phyloP scores from a whole-genome alignment of 2,797 vertebrate species.

The Sardinella longiceps region DNA sequence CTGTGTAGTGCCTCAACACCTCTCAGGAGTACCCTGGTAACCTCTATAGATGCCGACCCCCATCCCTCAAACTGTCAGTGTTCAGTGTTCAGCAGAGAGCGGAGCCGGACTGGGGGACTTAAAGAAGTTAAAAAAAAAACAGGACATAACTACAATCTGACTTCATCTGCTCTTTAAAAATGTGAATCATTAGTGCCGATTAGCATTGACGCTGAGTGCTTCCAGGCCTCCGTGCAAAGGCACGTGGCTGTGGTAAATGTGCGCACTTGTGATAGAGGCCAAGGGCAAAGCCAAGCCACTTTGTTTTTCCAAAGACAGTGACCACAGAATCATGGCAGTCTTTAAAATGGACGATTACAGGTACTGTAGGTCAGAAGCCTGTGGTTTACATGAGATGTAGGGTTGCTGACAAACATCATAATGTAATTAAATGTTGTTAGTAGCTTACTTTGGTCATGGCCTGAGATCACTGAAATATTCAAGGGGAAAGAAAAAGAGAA shows the following conservation, averaged over 20 bases:
- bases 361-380: not conserved
- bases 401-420: not conserved
- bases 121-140: not conserved
- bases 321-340: not conserved
- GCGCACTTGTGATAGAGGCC: not conserved
- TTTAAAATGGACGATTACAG: not conserved
- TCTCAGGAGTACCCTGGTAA: not conserved
- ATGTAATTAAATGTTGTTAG: not conserved
- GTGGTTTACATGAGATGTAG: not conserved
- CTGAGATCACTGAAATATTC: not conserved
- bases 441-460: not conserved
- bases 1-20: not conserved
- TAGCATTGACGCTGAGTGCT: not conserved
- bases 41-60: not conserved
- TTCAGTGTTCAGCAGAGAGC: not conserved
- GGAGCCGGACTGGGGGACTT: not conserved
- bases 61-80: not conserved
- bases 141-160: not conserved
- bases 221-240: not conserved
- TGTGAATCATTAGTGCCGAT: slow-evolving; percentile 12
- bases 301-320: slow-evolving; percentile 2
- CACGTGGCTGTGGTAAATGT: not conserved
- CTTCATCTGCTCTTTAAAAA: slow-evolving; percentile 14
- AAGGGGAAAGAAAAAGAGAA: not conserved
- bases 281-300: not conserved